Conservation (phyloP, 2,797 vertebrate genomes). For the Cossypha polioptera region DNA sequence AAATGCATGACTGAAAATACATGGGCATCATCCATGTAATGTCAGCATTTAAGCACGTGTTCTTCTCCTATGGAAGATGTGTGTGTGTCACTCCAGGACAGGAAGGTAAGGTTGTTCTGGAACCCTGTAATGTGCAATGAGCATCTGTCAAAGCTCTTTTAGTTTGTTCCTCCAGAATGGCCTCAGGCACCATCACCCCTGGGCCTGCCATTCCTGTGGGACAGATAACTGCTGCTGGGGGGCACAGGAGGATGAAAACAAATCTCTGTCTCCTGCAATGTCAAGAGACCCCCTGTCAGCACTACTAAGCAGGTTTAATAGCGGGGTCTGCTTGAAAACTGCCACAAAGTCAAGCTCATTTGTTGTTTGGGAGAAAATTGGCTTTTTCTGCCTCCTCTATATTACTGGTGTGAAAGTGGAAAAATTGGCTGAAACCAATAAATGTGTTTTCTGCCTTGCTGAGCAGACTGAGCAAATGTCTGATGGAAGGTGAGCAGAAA, state of each 20-base stretch:
- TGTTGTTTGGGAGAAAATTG: neutral
- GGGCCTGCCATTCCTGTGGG: neutral
- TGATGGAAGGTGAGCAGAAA: neutral
- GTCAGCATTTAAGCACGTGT: neutral
- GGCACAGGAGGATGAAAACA: neutral
- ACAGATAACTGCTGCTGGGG: accelerated
- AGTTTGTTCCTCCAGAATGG: neutral
- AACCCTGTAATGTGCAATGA: neutral
- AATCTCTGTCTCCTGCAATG: neutral
- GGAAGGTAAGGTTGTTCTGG: neutral
- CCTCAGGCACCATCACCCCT: neutral
- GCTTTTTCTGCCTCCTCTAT: neutral
- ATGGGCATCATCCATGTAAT: neutral
- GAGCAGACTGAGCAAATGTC: neutral
- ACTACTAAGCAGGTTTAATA: neutral
- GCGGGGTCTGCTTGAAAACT: neutral
- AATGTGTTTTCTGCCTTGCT: neutral
- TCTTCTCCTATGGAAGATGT: neutral
- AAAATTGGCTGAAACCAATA: neutral
- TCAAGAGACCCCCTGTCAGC: neutral
- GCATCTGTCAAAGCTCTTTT: neutral
- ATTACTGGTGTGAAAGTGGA: neutral
- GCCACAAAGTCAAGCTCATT: neutral
- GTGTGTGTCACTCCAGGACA: neutral
- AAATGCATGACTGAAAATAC: neutral